Evolutionary conservation across 2,797 vertebrate species (phyloP), one percentile per base, ranked within the genome.

Genomic region (Clarias laeviceps): DNA sequence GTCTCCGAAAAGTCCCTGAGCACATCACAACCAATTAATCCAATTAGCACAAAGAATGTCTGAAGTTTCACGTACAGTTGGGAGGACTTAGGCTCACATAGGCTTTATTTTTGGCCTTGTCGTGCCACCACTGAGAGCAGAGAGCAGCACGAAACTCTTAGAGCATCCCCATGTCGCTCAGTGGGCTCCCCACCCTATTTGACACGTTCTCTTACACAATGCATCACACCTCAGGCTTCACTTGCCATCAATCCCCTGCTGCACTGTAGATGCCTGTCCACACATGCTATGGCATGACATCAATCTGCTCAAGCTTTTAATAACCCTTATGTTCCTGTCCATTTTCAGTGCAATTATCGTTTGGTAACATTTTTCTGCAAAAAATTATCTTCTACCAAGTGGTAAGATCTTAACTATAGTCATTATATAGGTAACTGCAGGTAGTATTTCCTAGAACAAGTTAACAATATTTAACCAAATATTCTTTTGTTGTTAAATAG

Each of bases 11-110:
- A 73, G 82, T 86, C 86, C 70, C 69, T 76, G 40, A 89, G 86
- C 89, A 82, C 82, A 93, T 93, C 90, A 91, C 79, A 90, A 85
- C 88, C 91, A 90, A 94, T 95, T 93, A 94, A 93, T 72, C 91
- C 90, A 92, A 94, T 95, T 93, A 93, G 88, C 86, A 90, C 92
- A 88, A 92, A 89, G 90, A 92, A 86, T 85, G 85, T 92, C 88
- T 90, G 88, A 87, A 88, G 89, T 90, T 87, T 84, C 81, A 87
- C 62, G 70, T 84, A 37, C 79, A 82, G 2, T 84, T 65, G 79
- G 88, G 84, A 85, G 73, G 87, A 84, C 86, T 83, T n/a, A n/a
- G n/a, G n/a, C n/a, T 90, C 89, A 24, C 37, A 83, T 89, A 80
- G 45, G 45, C 76, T 86, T 91, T 94, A 93, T 95, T 94, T 94